A percentile compares a stretch with the other conserved stretches of the same genome.
phyloP scores from a whole-genome alignment of 2,797 vertebrate species.

The Argya squamiceps region DNA sequence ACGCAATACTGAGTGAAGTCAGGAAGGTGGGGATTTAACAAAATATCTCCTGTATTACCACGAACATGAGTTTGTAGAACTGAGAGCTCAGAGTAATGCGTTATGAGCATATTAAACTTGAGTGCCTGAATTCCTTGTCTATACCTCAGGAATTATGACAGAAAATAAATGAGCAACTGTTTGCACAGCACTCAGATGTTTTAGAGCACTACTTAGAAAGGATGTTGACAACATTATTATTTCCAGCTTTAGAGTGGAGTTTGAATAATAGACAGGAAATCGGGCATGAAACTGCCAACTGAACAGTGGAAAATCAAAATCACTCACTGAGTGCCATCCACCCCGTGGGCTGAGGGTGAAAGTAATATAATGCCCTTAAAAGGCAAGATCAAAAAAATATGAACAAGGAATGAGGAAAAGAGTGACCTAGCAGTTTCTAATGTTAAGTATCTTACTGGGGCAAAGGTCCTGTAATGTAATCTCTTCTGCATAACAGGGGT shows the following conservation, averaged over 20 bases:
- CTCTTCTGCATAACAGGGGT: neutral
- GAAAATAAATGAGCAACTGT: neutral
- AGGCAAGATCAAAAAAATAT: neutral
- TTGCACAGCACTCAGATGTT: neutral
- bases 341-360: neutral
- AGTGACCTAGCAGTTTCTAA: neutral
- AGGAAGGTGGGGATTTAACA: neutral
- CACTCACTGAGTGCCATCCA: neutral
- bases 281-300: neutral
- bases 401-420: neutral
- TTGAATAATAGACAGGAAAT: constrained; percentile 52
- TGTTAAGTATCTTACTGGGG: neutral
- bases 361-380: neutral
- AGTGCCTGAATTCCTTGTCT: neutral
- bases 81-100: neutral
- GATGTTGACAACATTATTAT: neutral
- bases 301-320: constrained; percentile 41
- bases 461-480: neutral
- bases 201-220: neutral
- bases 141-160: neutral
- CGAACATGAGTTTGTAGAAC: neutral
- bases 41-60: neutral
- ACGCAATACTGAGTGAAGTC: fast-evolving
- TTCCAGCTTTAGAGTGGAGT: neutral
- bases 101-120: neutral